phyloP scores from a whole-genome alignment of 2,113 vertebrate species.

The Corvus hawaiiensis region DNA sequence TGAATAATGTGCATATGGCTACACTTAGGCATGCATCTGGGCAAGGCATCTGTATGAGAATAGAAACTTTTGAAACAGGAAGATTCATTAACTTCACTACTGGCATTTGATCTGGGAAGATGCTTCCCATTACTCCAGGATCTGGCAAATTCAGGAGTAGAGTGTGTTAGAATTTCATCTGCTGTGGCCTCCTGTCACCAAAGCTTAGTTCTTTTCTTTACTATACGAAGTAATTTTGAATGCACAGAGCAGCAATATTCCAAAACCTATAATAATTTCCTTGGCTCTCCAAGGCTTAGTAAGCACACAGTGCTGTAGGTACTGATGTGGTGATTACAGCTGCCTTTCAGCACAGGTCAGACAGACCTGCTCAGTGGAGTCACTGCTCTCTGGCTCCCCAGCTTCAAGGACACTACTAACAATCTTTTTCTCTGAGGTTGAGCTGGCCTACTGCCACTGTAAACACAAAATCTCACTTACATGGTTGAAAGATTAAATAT shows the following conservation, averaged over 20 bases:
- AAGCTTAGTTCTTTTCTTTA: not conserved
- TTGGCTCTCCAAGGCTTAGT: not conserved
- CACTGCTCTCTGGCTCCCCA: conserved; percentile 13
- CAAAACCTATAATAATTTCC: not conserved
- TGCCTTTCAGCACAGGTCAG: not conserved
- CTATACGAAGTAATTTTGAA: not conserved
- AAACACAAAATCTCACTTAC: conserved; percentile 75
- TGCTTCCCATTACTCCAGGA: not conserved
- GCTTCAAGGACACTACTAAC: conserved; percentile 64
- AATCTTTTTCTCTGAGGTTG: conserved; percentile 70
- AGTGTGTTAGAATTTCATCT: not conserved
- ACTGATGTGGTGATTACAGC: not conserved
- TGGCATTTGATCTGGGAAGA: not conserved
- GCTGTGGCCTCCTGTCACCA: not conserved
- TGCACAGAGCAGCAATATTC: not conserved
- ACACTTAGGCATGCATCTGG: not conserved
- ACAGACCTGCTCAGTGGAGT: conserved; percentile 8
- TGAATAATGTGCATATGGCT: not conserved
- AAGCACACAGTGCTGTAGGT: not conserved
- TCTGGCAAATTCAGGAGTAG: not conserved
- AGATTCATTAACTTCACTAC: not conserved
- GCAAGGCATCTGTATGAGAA: not conserved
- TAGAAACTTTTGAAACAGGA: not conserved
- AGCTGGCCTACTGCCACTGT: conserved; percentile 69
- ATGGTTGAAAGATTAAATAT: conserved; percentile 81